Conservation (phyloP, 2,113 vertebrate species). For the Uria lomvia region DNA sequence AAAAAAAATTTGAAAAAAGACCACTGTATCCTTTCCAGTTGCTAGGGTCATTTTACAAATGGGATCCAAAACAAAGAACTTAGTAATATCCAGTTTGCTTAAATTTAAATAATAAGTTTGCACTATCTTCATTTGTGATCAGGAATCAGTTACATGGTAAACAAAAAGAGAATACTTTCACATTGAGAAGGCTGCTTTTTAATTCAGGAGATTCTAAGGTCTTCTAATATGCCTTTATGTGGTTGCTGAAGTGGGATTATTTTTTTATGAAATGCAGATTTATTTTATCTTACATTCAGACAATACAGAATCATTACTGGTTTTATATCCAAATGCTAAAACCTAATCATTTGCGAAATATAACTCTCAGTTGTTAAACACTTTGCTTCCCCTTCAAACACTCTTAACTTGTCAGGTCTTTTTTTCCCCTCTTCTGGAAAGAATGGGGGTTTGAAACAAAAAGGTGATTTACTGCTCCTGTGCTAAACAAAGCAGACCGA, state of each 20-base stretch:
- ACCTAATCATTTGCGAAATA: not conserved
- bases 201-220: not conserved
- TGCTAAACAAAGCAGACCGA: not conserved
- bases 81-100: not conserved
- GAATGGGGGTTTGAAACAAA: not conserved
- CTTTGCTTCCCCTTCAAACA: not conserved
- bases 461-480: not conserved
- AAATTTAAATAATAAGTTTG: not conserved
- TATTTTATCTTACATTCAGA: not conserved
- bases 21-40: not conserved
- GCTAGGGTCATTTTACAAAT: not conserved
- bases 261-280: not conserved
- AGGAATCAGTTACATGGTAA: not conserved
- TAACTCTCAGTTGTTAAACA: not conserved
- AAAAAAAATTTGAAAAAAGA: not conserved
- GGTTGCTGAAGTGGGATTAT: not conserved
- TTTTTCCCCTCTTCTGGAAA: not conserved
- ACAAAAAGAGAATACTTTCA: not conserved
- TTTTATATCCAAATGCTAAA: not conserved
- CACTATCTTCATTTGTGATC: not conserved
- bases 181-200: not conserved
- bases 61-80: not conserved
- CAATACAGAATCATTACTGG: not conserved
- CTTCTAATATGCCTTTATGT: not conserved
- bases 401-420: not conserved